Base-by-base conservation (phyloP, 2,113 vertebrate genomes). In the Rostratula benghalensis region DNA sequence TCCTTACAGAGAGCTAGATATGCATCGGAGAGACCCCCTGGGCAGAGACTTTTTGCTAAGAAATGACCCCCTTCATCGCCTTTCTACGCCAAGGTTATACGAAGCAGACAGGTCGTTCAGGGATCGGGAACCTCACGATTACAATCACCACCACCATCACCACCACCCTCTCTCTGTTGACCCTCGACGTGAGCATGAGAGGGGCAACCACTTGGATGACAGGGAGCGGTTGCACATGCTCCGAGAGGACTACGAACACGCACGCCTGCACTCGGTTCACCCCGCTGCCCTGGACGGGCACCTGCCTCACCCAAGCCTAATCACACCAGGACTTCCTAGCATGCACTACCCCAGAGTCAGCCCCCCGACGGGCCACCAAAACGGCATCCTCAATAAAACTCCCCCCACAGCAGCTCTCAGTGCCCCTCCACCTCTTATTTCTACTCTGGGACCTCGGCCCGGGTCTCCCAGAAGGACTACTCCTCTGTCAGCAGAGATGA, bases 331-430 rank as follows among this genome's bases (percentile, higher is more conserved):
- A 25, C 98, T 99, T 39, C 99, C 99, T n/a, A 99, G 98, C 98
- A 99, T 99, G 99, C 99, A 99, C 98, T 99, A 99, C 95, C 99
- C 99, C 50, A 95, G 99, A 15, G 98, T 99, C 93, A 99, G 99
- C 68, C 99, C 99, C 54, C 98, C 99, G 0, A 97, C 98, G 0
- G 98, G 98, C 57, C 99, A 99, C 96, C 99, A 99, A 95, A 99
- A 99, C 13, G 98, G 99, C 64, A 97, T 99, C 84, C 98, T 99
- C 84, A 99, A 99, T 95, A 99, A 99, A 98, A 99, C 98, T 4
- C 99, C 99, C 1, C 99, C 99, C 67, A 99, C 99, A 1, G 99
- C 99, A 7, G 99, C 99, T 35, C 98, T 99, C 78, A 99, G 99
- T 37, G 99, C 99, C 30, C 99, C 99, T 4, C 99, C 99, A 2